A percentile compares a stretch with the other conserved stretches of the same genome.
Conservation (phyloP, 2,888 invertebrate species). For the Eulithis testata region DNA sequence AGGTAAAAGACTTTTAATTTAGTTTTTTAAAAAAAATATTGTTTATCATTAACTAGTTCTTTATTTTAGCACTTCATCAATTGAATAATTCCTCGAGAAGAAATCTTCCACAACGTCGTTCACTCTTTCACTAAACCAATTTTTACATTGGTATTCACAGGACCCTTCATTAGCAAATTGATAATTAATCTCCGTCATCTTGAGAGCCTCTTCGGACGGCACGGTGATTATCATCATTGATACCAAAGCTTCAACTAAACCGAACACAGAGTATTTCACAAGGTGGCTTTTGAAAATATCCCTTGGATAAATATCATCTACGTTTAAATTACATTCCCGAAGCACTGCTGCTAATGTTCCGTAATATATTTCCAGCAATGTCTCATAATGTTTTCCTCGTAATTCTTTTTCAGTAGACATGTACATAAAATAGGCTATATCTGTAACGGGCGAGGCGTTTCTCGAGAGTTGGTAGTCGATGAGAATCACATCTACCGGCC, state of each 20-base stretch:
- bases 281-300: conserved; percentile 61
- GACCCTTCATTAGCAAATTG: conserved; percentile 50
- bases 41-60: not conserved
- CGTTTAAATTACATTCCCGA: conserved; percentile 61
- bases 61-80: conserved; percentile 55
- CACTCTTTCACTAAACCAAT: conserved; percentile 61
- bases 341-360: conserved; percentile 65
- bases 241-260: conserved; percentile 69
- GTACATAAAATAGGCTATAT: conserved; percentile 67
- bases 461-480: conserved; percentile 65
- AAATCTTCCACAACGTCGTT: conserved; percentile 68
- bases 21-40: not conserved
- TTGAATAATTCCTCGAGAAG: conserved; percentile 60
- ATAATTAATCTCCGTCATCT: conserved; percentile 68
- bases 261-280: conserved; percentile 63
- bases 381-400: conserved; percentile 57
- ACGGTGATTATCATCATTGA: conserved; percentile 75
- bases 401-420: conserved; percentile 64
- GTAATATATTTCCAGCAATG: conserved; percentile 63
- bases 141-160: conserved; percentile 50
- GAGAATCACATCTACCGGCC: conserved; percentile 64
- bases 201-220: conserved; percentile 61
- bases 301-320: conserved; percentile 60
- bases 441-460: conserved; percentile 66
- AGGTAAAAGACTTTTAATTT: no score